Base-by-base conservation (phyloP, 2,797 vertebrate species). In the Intellagama lesueurii region DNA sequence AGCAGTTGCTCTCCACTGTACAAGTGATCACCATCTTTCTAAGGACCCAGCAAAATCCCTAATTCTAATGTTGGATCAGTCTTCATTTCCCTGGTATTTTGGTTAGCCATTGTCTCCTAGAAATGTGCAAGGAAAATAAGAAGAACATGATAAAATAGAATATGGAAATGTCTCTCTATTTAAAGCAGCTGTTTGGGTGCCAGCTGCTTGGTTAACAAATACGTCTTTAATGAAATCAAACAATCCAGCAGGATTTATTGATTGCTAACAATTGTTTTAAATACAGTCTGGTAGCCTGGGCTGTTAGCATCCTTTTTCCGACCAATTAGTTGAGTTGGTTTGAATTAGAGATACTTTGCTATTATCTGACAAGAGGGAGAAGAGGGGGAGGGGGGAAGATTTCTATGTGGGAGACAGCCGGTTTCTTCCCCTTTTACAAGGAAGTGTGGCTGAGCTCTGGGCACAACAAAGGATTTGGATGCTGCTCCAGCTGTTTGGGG, bases 321-420 rank as follows among this genome's bases (percentile, higher is more conserved):
- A 97, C 97, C 96, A 97, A 96, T 97, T 97, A 98, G 96, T 96
- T 96, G 93, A 95, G 96, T 98, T 98, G 97, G 96, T 97, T 98
- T 97, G 97, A 98, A 97, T 98, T 97, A 98, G 97, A 97, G 95
- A 96, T 90, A 92, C 90, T 95, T 96, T 94, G 90, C 91, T 95
- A 91, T 96, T 95, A 94, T 95, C 91, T 93, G 91, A 56, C 90
- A 95, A 92, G 89, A 90, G 92, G 85, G 91, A 77, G 60, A 86
- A 40, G 56, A 52, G 14, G 60, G 22, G 16, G 64, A 30, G 14
- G 16, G 64, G 47, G 14, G 79, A 49, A 80, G 69, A 91, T 87
- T 60, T 70, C 22, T 49, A 8, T 73, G 93, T 89, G 76, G 32
- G 87, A 92, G 75, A 88, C 78, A 91, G 78, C 0, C 0, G 64